phyloP scores from a whole-genome alignment of 2,113 vertebrate genomes.

The Peucedramus taeniatus region DNA sequence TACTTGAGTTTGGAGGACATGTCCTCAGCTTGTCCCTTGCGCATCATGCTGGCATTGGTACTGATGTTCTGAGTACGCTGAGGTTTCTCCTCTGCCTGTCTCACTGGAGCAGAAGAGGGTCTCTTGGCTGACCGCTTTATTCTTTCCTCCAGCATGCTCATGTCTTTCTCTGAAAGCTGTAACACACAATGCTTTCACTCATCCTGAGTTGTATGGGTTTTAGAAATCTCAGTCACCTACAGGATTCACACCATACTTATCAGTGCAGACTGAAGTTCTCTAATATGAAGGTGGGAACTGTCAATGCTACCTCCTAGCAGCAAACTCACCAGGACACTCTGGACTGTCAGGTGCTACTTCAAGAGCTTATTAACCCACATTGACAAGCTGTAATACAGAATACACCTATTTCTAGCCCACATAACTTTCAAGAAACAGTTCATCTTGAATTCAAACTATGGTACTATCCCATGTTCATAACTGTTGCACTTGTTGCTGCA shows the following conservation, averaged over 20 bases:
- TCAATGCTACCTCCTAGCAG: neutral
- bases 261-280: neutral
- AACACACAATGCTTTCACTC: neutral
- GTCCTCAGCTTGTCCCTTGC: slow-evolving; percentile 87
- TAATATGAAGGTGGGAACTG: neutral
- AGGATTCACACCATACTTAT: neutral
- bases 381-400: neutral
- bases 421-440: neutral
- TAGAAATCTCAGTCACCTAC: neutral
- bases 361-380: neutral
- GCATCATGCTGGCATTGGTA: slow-evolving; percentile 79
- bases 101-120: slow-evolving; percentile 74
- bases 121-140: slow-evolving; percentile 97
- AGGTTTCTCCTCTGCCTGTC: slow-evolving; percentile 80
- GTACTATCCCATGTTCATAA: neutral
- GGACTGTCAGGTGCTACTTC: neutral
- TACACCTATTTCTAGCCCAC: neutral
- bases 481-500: neutral
- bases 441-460: neutral
- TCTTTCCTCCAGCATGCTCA: slow-evolving; percentile 98
- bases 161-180: slow-evolving; percentile 96
- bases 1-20: slow-evolving; percentile 96
- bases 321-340: neutral
- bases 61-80: slow-evolving; percentile 78
- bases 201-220: neutral